Base-by-base conservation (phyloP, 2,888 invertebrate genomes). In the Unio delphinus region DNA sequence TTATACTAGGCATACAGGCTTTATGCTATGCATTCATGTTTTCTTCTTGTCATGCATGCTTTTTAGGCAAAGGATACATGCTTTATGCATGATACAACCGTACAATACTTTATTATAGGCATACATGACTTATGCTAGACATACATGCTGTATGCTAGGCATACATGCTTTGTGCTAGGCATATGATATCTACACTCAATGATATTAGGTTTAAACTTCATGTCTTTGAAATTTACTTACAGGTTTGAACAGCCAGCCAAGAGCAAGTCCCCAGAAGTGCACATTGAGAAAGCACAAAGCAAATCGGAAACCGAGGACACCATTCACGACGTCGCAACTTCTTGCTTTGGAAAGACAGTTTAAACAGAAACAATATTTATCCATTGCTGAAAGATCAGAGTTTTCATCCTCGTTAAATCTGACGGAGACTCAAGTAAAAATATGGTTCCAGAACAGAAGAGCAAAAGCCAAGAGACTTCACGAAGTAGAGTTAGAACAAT, bases 391-490 rank as follows among this genome's bases (percentile, higher is more conserved):
- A 90, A 91, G 97, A 75, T 97, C 97, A 0, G 97, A 98, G 91
- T 97, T 98, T 91, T 96, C 96, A 7, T 95, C 95, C 34, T 95
- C 95, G 1, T 92, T 97, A 67, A 93, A 95, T 86, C 93, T 98
- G 61, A 96, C 97, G 34, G 97, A 97, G 91, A 97, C 97, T 63
- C 97, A 97, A 93, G 83, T 83, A 23, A 83, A 83, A 80, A 83
- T 83, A 30, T 83, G 83, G 83, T 83, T 83, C 68, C 83, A 83
- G 70, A 81, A 92, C 81, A 86, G 92, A 61, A 86, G 92, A 64
- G 98, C 98, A 79, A 99, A 99, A 91, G 97, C 97, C 4, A 99
- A 99, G 92, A 92, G 99, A 30, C 93, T 98, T 7, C 97, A 98
- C 91, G 98, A 99, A 88, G 98, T 97, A 1, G 97, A 97, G 90